phyloP scores from a whole-genome alignment of 2,888 invertebrate species.

The Rutpela maculata region DNA sequence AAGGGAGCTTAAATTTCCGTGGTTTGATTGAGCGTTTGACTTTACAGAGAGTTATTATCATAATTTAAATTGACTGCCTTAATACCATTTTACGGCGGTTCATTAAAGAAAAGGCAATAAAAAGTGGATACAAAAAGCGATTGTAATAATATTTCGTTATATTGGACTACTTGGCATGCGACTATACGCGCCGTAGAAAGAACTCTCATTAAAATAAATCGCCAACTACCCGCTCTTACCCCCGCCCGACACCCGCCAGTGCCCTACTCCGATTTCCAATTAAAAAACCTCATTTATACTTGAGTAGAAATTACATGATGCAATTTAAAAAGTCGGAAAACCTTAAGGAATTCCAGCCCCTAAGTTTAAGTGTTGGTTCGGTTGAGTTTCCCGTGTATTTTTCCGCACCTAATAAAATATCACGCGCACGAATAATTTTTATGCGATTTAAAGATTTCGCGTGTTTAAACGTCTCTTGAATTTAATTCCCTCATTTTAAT shows the following conservation, averaged over 20 bases:
- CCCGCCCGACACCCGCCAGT: slow-evolving; percentile 49
- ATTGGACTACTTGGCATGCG: slow-evolving; percentile 60
- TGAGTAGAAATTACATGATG: slow-evolving; percentile 73
- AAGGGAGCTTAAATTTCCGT: slow-evolving; percentile 31
- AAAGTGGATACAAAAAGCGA: slow-evolving; percentile 45
- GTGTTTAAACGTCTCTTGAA: slow-evolving; percentile 73
- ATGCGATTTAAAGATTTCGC: slow-evolving; percentile 73
- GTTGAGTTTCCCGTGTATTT: slow-evolving; percentile 63
- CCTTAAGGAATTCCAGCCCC: slow-evolving; percentile 66
- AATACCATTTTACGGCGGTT: slow-evolving; percentile 39
- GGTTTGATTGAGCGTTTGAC: slow-evolving; percentile 36
- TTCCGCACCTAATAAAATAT: slow-evolving; percentile 71
- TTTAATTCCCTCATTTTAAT: slow-evolving; percentile 73
- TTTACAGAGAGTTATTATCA: slow-evolving; percentile 32
- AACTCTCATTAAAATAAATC: slow-evolving; percentile 71
- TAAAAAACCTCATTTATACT: slow-evolving; percentile 74
- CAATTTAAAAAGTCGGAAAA: slow-evolving; percentile 71
- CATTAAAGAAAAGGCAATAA: slow-evolving; percentile 46
- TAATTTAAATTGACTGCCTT: slow-evolving; percentile 42
- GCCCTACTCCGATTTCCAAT: slow-evolving; percentile 72
- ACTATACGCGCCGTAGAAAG: slow-evolving; percentile 39
- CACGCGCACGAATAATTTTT: slow-evolving; percentile 74
- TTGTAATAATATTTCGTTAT: slow-evolving; percentile 57
- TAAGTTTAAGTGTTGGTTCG: slow-evolving; percentile 61
- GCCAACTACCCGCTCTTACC: slow-evolving; percentile 53